Evolutionary conservation across 2,797 vertebrate species (phyloP), one percentile per base, ranked within the genome.

Genomic region (Takifugu rubripes): DNA sequence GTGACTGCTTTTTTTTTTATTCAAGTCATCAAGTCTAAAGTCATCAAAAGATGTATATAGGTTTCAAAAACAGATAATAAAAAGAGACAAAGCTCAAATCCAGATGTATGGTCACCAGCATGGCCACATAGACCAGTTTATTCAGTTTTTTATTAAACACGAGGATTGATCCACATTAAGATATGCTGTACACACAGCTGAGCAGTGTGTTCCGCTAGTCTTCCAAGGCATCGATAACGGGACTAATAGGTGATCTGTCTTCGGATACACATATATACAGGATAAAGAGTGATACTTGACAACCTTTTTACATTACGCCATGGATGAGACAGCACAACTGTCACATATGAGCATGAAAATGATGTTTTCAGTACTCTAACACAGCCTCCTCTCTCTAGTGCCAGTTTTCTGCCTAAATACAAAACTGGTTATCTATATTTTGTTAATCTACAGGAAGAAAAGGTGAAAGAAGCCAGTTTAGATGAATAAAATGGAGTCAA

Each of bases 141-240:
- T 89, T 89, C 16, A 55, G 56, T 64, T 82, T 86, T 84, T 78
- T 79, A 87, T 68, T 88, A 88, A 90, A 90, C 89, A 90, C 89
- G 87, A 79, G 81, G 85, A 77, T 82, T 53, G 68, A 87, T 83
- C 61, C 86, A 89, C 87, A 84, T 78, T 67, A 87, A 87, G 77
- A 82, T 81, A 85, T 52, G 81, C 88, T 80, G 78, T 66, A 86
- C 77, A 73, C 83, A 69, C 80, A 82, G 66, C 75, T 61, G 50
- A 81, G 78, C 75, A 74, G 72, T 70, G 70, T 62, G 59, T 59
- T 79, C 75, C 68, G 77, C 82, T 66, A 50, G 78, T 84, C 76
- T 75, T 64, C 64, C 80, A 77, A 79, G 81, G 84, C 79, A 59
- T 80, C 75, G 68, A 62, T 70, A 76, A 75, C 54, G 16, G 64